Base-by-base conservation (phyloP, 2,888 invertebrate species). In the Zhengitettix transpicula region DNA sequence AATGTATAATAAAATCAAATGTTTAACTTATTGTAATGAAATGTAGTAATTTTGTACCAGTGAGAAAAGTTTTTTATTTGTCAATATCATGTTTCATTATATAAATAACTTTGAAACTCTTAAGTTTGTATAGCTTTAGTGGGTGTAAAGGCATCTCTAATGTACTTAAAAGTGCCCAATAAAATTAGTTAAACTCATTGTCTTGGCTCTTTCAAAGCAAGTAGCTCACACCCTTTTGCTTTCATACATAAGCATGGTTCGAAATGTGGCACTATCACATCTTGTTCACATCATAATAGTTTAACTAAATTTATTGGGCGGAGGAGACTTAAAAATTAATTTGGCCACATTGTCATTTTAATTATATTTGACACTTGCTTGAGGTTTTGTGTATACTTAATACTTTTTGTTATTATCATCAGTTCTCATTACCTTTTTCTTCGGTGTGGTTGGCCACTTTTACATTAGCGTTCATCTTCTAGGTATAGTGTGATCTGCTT, bases 121-220 rank as follows among this genome's bases (percentile, higher is more conserved):
- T 9, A 52, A 28, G 28, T 52, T 17, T 52, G 16, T 52, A 52
- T 14, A 28, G 28, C 28, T 28, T 28, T 28, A 28, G 28, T 28
- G 28, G 28, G 28, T 28, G 28, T 28, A 28, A 28, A 28, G 28
- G 28, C 28, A 28, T 28, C 28, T 15, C 44, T 52, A 16, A 17
- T 52, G 47, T 47, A 14, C n/a, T 47, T 12, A 47, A 47, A 47
- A 73, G 71, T 74, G 76, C 77, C 77, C 77, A 77, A 77, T 77
- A 77, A 77, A 77, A 75, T 77, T 77, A 76, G 77, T 77, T 76
- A 71, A 68, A 69, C 65, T 64, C 5, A 12, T n/a, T 47, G 47
- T 47, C 14, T 47, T 47, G 47, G 47, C 14, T 47, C n/a, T 47
- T 59, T 59, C 60, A 65, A 64, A 71, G 71, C 71, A 74, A 74